Evolutionary conservation across 1,140 invertebrate genomes (phyloP), one percentile per base, ranked within the genome.

Genomic region (Eriocheir sinensis): DNA sequence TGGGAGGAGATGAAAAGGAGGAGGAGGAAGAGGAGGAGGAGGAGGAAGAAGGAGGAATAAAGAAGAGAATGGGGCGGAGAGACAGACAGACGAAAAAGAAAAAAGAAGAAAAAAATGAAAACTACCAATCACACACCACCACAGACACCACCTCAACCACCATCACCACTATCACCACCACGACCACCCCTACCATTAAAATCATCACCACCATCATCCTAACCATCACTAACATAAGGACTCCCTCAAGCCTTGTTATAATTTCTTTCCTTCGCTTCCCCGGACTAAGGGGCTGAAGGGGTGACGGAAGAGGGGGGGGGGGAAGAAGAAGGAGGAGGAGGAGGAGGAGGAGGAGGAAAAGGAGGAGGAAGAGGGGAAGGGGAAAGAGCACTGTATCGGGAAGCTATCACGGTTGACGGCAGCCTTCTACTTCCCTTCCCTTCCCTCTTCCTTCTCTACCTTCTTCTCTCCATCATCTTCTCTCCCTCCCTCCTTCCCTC

Each of bases 341-440:
- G n/a, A n/a, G n/a, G n/a, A n/a, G n/a, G n/a, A n/a, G n/a, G n/a
- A n/a, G n/a, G n/a, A n/a, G 60, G 17, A 21, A 21, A n/a, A 21
- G n/a, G n/a, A n/a, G 60, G 60, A 21, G n/a, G n/a, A 72, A 72
- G 60, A n/a, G n/a, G 60, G 27, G 60, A 72, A n/a, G 60, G 60
- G 27, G n/a, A 72, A 21, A 72, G 60, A 72, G n/a, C 60, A 72
- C 21, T n/a, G 60, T 72, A 72, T 72, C 60, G 60, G 60, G 60
- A 72, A 72, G 60, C 21, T n/a, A 72, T 72, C 60, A 72, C 60
- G 60, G 21, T 72, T 72, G 60, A 72, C 60, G 60, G 60, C 60
- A n/a, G 60, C 60, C 60, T 48, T 15, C 44, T 15, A 8, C 44
- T 15, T 15, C 15, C 15, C 44, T 8, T 72, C 21, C 60, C 60